Evolutionary conservation across 2,888 invertebrate genomes (phyloP).

Genomic region (Ectemnius continuus): DNA sequence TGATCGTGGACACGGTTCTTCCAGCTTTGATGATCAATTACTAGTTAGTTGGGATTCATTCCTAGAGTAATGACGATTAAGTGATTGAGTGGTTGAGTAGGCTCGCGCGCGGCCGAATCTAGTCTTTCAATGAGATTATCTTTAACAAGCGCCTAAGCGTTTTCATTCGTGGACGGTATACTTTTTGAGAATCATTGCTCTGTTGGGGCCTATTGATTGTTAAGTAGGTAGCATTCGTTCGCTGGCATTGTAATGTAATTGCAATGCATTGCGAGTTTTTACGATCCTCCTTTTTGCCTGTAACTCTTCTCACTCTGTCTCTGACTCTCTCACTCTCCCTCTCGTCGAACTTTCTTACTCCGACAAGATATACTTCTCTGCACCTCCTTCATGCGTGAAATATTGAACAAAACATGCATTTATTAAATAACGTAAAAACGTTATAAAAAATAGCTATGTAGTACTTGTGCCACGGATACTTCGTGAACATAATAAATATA

Average conservation of each 20-base stretch:
- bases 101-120: neutral
- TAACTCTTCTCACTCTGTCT: neutral
- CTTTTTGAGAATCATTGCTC: neutral
- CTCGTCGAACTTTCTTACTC: conserved; percentile 3
- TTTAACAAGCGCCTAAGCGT: neutral
- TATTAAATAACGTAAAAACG: conserved; percentile 10
- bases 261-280: conserved; percentile 11
- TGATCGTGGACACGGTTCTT: no score
- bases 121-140: conserved; percentile 4
- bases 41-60: neutral
- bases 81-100: neutral
- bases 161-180: neutral
- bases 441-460: conserved; percentile 7
- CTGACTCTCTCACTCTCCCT: neutral
- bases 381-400: neutral
- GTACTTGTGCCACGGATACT: conserved; percentile 6
- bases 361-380: neutral
- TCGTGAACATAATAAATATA: conserved; percentile 7
- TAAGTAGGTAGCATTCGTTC: neutral
- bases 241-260: neutral
- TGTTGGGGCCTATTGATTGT: neutral
- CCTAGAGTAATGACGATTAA: neutral
- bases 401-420: conserved; percentile 7
- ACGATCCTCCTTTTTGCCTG: conserved; percentile 4
- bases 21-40: no score